Base-by-base conservation (phyloP, 2,797 vertebrate genomes). In the Acanthurus leucopareius region DNA sequence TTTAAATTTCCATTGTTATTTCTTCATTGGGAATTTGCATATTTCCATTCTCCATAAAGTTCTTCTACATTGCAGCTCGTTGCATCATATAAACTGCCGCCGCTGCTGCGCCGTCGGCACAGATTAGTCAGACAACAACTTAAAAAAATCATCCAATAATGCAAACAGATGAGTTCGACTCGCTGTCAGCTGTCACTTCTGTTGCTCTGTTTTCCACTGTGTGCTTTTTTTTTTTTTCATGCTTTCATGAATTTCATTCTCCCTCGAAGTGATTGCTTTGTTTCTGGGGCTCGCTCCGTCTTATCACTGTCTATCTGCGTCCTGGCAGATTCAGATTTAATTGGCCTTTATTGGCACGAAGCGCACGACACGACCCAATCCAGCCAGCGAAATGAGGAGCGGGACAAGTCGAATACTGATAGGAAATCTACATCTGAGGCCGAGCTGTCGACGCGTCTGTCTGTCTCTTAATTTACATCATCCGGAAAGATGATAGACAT, bases 391-490 rank as follows among this genome's bases (percentile, higher is more conserved):
- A 70, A 52, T 22, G 9, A 10, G 49, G 20, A 65, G 51, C n/a
- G 7, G 15, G 61, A 54, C 65, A 25, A 32, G 64, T n/a, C 16
- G 56, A 77, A 80, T 68, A 44, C 53, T 48, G 81, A 72, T 44
- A 22, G 59, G 45, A 54, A 61, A 80, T 25, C 61, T 44, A 71
- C 38, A 49, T 62, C 71, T 60, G 66, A 56, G 40, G 57, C 65
- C 2, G 0, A 74, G 78, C 64, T 53, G 25, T 47, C 11, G 28
- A 60, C n/a, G 67, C 11, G 0, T 54, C n/a, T 52, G 51, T 42
- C 51, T 73, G 74, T 64, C 17, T 79, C 60, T 62, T 83, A 63
- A 86, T 83, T 77, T 61, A 38, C 51, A 44, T 49, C 35, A 35
- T 16, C 63, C 28, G 15, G 47, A 25, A 35, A 58, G 69, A 70